phyloP scores from a whole-genome alignment of 92 coral and sea anemone genomes.

The Virgularia gustaviana region DNA sequence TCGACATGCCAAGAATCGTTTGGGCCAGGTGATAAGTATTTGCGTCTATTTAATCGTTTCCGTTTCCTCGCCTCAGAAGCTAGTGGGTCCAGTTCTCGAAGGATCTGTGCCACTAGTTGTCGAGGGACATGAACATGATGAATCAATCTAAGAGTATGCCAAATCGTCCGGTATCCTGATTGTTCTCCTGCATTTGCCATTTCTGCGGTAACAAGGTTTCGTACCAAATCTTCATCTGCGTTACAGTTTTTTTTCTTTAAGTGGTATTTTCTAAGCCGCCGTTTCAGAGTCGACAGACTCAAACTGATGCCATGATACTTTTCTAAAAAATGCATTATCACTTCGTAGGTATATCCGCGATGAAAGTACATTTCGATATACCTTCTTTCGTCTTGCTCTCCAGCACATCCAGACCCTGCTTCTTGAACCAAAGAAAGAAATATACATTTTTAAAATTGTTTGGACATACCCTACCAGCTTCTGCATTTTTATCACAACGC shows the following conservation, averaged over 20 bases:
- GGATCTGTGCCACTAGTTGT: constrained; percentile 20
- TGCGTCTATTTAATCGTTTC: constrained; percentile 30
- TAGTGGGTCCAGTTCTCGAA: constrained; percentile 47
- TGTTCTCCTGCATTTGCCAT: constrained; percentile 11
- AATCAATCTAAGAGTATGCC: constrained; percentile 44
- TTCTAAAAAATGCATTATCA: background rate
- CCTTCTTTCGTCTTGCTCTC: background rate
- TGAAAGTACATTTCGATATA: background rate
- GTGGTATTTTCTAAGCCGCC: background rate
- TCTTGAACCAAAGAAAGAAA: too few species aligned
- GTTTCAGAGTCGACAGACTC: background rate
- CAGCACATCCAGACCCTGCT: too few species aligned
- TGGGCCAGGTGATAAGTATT: constrained; percentile 42
- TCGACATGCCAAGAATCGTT: constrained; percentile 59
- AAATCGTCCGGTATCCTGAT: constrained; percentile 42
- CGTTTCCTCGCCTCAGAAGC: constrained; percentile 39
- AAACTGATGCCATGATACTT: background rate
- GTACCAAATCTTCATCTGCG: background rate
- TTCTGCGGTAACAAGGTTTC: background rate
- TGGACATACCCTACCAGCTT: too few species aligned
- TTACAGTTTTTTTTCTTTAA: background rate
- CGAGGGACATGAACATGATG: constrained; percentile 46
- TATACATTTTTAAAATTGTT: too few species aligned
- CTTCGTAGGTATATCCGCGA: constrained; percentile 2
- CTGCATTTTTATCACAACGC: too few species aligned